Evolutionary conservation across 2,888 invertebrate genomes (phyloP).

Genomic region (Phyto melanocephala): DNA sequence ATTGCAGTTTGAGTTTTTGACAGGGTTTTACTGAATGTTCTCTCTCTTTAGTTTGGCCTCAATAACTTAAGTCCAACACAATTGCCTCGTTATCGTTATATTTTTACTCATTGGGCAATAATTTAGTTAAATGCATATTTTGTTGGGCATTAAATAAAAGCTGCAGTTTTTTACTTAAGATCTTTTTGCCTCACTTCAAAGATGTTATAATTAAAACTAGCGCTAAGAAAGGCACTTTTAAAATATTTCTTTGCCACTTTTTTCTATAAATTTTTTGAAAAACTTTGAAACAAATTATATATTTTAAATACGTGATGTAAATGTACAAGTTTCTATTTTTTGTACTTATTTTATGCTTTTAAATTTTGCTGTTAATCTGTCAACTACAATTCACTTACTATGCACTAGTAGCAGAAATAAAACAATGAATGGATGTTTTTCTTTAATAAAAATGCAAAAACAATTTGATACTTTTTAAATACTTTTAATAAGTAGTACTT

Average conservation of each 20-base stretch:
- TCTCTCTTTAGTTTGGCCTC: no score
- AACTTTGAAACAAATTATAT: neutral
- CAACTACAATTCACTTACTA: slow-evolving; percentile 10
- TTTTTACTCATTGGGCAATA: slow-evolving; percentile 10
- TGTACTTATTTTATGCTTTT: slow-evolving; percentile 1
- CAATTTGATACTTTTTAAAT: neutral
- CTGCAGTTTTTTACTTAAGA: no score
- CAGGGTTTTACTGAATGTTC: no score
- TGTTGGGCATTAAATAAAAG: no score
- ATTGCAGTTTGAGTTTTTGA: no score
- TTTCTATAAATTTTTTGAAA: slow-evolving; percentile 4
- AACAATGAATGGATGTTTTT: slow-evolving; percentile 25
- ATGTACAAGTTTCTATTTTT: slow-evolving; percentile 19
- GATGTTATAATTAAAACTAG: no score
- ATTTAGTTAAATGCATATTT: no score
- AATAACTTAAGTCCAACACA: neutral
- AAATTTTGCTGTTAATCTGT: slow-evolving; percentile 32
- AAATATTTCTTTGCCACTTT: neutral
- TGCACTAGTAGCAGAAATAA: neutral
- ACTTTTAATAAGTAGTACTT: neutral
- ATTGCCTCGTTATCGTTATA: neutral
- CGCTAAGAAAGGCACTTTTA: slow-evolving; percentile 4
- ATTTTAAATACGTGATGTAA: slow-evolving; percentile 39
- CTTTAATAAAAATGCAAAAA: slow-evolving; percentile 1
- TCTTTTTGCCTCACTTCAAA: no score